phyloP scores from a whole-genome alignment of 2,113 vertebrate genomes.

The Puffinus mauretanicus region DNA sequence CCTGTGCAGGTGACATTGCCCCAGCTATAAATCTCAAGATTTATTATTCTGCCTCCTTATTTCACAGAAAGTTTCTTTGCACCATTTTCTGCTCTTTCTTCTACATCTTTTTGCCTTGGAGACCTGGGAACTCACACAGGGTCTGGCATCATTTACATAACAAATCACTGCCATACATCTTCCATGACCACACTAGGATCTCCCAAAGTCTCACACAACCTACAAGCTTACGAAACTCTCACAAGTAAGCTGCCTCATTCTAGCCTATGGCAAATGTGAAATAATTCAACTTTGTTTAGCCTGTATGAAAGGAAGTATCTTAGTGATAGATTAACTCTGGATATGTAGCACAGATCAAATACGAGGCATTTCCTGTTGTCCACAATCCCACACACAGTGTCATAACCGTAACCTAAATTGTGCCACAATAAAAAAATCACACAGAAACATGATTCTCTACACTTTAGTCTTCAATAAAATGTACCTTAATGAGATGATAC shows the following conservation, averaged over 20 bases:
- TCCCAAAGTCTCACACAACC: background rate
- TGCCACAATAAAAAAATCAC: background rate
- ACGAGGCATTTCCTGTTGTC: background rate
- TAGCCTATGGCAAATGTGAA: background rate
- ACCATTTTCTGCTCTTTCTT: background rate
- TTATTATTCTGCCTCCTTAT: background rate
- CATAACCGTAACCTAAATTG: background rate
- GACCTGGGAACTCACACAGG: background rate
- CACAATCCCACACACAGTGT: background rate
- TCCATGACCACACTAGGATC: background rate
- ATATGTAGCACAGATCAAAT: background rate
- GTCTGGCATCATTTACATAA: background rate
- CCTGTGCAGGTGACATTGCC: background rate
- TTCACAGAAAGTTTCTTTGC: background rate
- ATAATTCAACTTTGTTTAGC: background rate
- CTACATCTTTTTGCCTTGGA: background rate
- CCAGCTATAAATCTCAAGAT: background rate
- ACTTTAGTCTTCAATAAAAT: background rate
- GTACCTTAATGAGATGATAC: background rate
- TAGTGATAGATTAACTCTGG: background rate
- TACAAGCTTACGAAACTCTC: background rate
- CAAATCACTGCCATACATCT: background rate
- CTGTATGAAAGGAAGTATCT: background rate
- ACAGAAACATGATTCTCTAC: background rate
- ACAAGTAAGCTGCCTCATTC: background rate